Evolutionary conservation across 2,113 vertebrate genomes (phyloP).

Genomic region (Corythornis cristatus): DNA sequence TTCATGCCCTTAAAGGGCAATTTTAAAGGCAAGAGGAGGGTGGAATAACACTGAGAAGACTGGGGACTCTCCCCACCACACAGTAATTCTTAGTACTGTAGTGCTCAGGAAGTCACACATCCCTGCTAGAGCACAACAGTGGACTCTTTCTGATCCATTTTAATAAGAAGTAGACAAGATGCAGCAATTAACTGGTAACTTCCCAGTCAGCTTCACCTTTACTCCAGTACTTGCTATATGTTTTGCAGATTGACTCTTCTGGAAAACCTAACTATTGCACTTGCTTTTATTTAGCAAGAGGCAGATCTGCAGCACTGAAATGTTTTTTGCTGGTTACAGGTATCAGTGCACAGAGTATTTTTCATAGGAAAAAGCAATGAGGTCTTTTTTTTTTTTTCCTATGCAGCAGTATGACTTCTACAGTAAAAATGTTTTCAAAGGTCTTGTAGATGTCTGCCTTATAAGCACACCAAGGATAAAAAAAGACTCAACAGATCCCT

Average conservation of each 20-base stretch:
- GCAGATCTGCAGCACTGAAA: background rate
- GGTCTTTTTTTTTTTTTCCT: background rate
- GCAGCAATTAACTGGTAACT: background rate
- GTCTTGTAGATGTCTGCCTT: background rate
- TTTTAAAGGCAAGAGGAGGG: background rate
- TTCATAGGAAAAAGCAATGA: background rate
- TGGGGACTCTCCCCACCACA: background rate
- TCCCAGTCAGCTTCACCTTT: background rate
- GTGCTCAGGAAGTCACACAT: background rate
- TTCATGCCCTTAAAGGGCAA: slow-evolving; percentile 33
- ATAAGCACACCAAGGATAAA: background rate
- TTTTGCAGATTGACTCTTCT: background rate
- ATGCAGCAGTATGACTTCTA: background rate
- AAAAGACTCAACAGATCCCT: background rate
- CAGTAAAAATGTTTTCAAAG: background rate
- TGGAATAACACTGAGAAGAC: background rate
- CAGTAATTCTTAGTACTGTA: background rate
- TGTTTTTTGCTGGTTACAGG: background rate
- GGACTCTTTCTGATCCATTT: background rate
- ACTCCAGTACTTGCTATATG: background rate
- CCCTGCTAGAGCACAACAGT: background rate
- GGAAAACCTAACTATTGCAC: background rate
- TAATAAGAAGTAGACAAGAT: background rate
- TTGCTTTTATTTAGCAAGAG: background rate
- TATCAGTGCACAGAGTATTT: background rate